Evolutionary conservation across 2,888 invertebrate species (phyloP).

Genomic region (Metalampra italica): DNA sequence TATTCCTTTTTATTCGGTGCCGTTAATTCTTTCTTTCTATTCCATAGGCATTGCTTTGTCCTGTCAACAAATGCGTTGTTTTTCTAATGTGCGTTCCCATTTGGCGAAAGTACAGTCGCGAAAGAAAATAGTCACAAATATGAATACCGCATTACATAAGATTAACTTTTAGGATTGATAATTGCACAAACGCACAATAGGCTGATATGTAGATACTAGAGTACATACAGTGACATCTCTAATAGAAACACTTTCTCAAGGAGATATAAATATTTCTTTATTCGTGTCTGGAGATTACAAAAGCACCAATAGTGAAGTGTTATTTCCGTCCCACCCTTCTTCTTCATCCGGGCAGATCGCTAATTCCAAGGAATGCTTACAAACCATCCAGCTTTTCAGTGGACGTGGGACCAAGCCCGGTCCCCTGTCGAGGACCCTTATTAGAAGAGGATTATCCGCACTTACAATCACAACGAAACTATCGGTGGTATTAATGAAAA

Average conservation of each 20-base stretch:
- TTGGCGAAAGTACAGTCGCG: background rate
- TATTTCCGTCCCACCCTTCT: background rate
- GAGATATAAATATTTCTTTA: background rate
- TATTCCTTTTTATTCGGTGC: constrained; percentile 48
- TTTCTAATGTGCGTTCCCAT: background rate
- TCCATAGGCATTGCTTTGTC: constrained; percentile 22
- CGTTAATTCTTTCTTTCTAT: constrained; percentile 39
- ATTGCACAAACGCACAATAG: too few species aligned
- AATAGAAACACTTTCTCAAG: too few species aligned
- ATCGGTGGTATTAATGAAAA: constrained; percentile 1
- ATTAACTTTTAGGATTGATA: too few species aligned
- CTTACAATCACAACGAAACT: constrained; percentile 1
- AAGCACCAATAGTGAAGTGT: background rate
- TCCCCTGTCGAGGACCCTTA: constrained; percentile 8
- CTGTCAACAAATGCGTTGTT: constrained; percentile 6
- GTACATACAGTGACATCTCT: too few species aligned
- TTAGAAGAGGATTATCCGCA: constrained; percentile 20
- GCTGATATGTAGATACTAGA: too few species aligned
- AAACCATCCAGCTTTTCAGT: constrained; percentile 8
- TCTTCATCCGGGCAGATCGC: background rate
- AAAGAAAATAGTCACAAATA: too few species aligned
- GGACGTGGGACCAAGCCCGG: background rate
- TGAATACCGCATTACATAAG: too few species aligned
- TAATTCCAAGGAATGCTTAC: constrained; percentile 6
- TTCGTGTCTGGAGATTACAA: background rate